A percentile compares a stretch with the other conserved stretches of the same genome.
phyloP scores from a whole-genome alignment of 2,888 invertebrate genomes.

The Cryptosula pallasiana region DNA sequence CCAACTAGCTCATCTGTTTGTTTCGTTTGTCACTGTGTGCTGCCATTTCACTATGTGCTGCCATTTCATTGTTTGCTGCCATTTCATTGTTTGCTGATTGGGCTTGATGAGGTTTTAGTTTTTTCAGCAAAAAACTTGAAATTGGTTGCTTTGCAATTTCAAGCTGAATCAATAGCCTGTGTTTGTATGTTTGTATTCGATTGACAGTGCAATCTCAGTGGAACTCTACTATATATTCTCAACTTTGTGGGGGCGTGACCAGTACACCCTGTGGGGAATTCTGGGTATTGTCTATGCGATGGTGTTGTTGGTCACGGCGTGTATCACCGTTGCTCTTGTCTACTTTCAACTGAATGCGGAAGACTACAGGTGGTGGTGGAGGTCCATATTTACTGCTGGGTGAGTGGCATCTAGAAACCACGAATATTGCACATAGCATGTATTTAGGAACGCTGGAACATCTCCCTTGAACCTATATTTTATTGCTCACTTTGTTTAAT shows the following conservation, averaged over 20 bases:
- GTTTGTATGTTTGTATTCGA: not conserved
- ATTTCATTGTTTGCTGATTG: too few species aligned
- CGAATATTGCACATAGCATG: too few species aligned
- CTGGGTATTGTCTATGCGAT: conserved; percentile 56
- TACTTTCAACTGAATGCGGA: conserved; percentile 58
- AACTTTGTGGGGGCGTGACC: conserved; percentile 58
- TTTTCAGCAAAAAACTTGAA: too few species aligned
- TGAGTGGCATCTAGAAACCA: conserved; percentile 38
- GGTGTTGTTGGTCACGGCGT: conserved; percentile 56
- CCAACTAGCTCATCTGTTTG: too few species aligned
- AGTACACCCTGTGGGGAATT: conserved; percentile 57
- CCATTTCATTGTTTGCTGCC: too few species aligned
- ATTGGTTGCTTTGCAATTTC: too few species aligned
- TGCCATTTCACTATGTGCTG: too few species aligned
- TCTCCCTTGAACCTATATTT: too few species aligned
- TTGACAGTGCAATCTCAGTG: conserved; percentile 56
- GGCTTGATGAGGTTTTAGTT: too few species aligned
- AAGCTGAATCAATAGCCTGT: not conserved
- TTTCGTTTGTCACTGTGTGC: too few species aligned
- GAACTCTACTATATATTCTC: conserved; percentile 59
- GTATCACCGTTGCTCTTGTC: conserved; percentile 57
- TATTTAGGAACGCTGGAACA: too few species aligned
- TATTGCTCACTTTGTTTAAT: not conserved
- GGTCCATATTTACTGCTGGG: conserved; percentile 57
- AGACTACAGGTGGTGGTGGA: conserved; percentile 59